phyloP scores from a whole-genome alignment of 2,888 invertebrate species.

The Schizotus pectinicornis region DNA sequence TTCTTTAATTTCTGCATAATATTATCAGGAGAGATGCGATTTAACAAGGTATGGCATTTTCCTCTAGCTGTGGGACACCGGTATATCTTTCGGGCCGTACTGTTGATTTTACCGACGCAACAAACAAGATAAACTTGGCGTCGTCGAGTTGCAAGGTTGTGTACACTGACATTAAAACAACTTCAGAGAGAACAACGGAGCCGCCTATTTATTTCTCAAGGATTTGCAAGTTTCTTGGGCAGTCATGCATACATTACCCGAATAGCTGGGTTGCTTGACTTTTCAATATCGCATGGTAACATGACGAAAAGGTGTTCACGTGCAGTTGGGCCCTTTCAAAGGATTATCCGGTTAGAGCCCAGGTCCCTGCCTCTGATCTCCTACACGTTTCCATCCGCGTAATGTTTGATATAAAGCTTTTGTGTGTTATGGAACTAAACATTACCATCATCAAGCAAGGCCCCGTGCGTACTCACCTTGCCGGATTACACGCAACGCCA shows the following conservation, averaged over 20 bases:
- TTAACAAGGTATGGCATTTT: too few species aligned
- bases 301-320: conserved; percentile 27
- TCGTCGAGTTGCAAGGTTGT: conserved; percentile 3
- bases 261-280: conserved; percentile 23
- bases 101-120: neutral
- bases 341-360: conserved; percentile 25
- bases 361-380: conserved; percentile 1
- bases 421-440: conserved; percentile 6
- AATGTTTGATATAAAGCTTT: conserved; percentile 10
- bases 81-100: neutral
- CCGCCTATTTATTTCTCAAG: conserved; percentile 14
- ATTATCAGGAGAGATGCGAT: too few species aligned
- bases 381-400: conserved; percentile 5
- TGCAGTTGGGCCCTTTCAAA: conserved; percentile 27
- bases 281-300: conserved; percentile 24
- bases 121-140: neutral
- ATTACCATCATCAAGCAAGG: too few species aligned
- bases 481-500: too few species aligned
- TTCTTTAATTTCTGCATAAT: too few species aligned
- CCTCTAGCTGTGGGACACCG: too few species aligned
- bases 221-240: conserved; percentile 8
- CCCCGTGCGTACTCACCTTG: too few species aligned
- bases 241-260: conserved; percentile 11
- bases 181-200: neutral
- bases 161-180: conserved; percentile 5